These are phyloP conservation scores for human (Homo sapiens) DNA, from an alignment of 2,113 vertebrate genomes.

Conservation along the genomic window DNA sequence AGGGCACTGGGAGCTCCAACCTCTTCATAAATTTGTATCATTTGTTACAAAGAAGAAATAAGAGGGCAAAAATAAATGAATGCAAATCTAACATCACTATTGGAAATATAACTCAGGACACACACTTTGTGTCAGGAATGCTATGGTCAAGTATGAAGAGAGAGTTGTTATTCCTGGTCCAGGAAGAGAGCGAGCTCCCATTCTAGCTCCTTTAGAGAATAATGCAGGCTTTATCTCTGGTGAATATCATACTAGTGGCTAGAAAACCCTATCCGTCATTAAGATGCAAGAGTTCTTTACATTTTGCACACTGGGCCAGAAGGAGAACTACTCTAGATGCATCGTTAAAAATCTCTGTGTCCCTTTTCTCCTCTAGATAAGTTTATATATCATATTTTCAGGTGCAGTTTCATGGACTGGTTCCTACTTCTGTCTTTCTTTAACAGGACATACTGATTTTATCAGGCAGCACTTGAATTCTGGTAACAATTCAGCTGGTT, in stretches of 20 bases:
- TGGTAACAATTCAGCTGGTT: not conserved
- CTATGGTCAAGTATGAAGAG: not conserved
- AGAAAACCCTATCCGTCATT: not conserved
- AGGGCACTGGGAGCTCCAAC: not conserved
- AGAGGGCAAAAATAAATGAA: not conserved
- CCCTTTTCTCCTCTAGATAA: not conserved
- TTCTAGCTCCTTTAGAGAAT: not conserved
- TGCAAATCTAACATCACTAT: not conserved
- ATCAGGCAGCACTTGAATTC: not conserved
- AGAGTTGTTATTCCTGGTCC: not conserved
- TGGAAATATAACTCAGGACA: not conserved
- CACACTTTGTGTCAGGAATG: not conserved
- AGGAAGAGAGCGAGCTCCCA: not conserved
- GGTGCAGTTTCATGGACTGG: not conserved
- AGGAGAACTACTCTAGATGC: not conserved
- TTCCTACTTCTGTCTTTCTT: not conserved
- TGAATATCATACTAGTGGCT: not conserved
- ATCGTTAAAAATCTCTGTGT: not conserved
- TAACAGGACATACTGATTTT: not conserved
- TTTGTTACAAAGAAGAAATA: conserved; percentile 17
- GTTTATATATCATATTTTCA: not conserved
- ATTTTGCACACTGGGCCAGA: not conserved
- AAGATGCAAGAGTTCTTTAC: not conserved
- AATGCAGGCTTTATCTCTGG: not conserved
- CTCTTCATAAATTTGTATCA: not conserved